Percentiles rank a stretch among this genome's conserved stretches.
phyloP scores from a whole-genome alignment of 2,113 vertebrate genomes.

The Prunella fulvescens region DNA sequence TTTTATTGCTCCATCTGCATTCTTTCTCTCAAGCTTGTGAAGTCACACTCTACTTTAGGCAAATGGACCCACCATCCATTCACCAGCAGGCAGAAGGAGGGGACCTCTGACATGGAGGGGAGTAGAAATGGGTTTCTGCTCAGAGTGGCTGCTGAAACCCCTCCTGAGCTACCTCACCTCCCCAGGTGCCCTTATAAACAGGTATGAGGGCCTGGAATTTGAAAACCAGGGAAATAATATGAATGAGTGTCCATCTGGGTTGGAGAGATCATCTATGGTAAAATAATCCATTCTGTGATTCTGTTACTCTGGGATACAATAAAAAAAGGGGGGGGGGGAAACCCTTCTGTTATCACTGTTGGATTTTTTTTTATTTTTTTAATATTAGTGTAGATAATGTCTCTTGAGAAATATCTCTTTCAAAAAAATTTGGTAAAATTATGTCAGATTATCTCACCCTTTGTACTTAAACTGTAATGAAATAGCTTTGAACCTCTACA shows the following conservation, averaged over 20 bases:
- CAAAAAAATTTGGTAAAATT: background rate
- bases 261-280: background rate
- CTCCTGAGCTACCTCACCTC: background rate
- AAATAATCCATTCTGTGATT: background rate
- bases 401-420: background rate
- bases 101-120: too few relatives aligned
- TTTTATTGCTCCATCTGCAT: background rate
- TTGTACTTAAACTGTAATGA: background rate
- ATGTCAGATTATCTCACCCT: background rate
- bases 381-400: background rate
- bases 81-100: background rate
- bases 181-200: background rate
- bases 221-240: background rate
- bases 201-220: background rate
- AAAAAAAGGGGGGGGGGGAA: rapidly evolving
- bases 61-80: background rate
- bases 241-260: too few relatives aligned
- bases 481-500: background rate
- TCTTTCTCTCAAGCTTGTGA: background rate
- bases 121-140: background rate
- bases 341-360: background rate
- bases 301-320: background rate
- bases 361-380: background rate
- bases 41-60: background rate
- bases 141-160: background rate